Base-by-base conservation (phyloP, 2,888 invertebrate species). In the Stenodera caucasica region DNA sequence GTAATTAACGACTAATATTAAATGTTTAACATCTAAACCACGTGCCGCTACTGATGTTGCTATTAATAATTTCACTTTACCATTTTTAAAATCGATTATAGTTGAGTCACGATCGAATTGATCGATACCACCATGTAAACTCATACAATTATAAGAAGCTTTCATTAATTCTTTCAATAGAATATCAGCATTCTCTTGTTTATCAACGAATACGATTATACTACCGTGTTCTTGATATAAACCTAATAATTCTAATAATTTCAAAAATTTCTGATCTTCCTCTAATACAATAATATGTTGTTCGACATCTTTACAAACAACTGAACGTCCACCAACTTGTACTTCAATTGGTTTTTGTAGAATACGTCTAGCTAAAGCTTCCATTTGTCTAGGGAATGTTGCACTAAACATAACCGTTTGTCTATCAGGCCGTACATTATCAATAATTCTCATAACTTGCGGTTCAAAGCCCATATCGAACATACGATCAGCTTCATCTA, bases 381-480 rank as follows among this genome's bases (percentile, higher is more conserved):
- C 99, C 98, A 99, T 99, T 82, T 97, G 97, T 0, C 98, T 85
- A 0, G 99, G 99, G 80, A 99, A 99, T 0, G 99, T 99, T 0
- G 99, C 99, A 70, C 96, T 97, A 81, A 99, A 99, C 89, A 99
- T 92, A 12, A 99, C 98, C 0, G 98, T 98, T 81, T 99, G 98
- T 53, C 98, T 82, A 80, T 99, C 98, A 0, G 98, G 98, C 26
- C 98, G 85, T 0, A 98, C 91, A 79, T 98, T 98, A 78, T 98
- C 98, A 70, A 99, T 92, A 58, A 99, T 98, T 71, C 96, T 87
- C 95, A 96, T 98, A 5, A 96, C 96, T 85, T 97, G 96, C 0
- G 96, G 97, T 81, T 99, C 99, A 78, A 99, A 99, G 15, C 98
- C 98, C 97, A 99, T 98, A 79, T 99, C 99, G 78, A 99, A 99